Evolutionary conservation across 2,113 vertebrate species (phyloP), one percentile per base, ranked within the genome.

Genomic region (Stigmatopora nigra): DNA sequence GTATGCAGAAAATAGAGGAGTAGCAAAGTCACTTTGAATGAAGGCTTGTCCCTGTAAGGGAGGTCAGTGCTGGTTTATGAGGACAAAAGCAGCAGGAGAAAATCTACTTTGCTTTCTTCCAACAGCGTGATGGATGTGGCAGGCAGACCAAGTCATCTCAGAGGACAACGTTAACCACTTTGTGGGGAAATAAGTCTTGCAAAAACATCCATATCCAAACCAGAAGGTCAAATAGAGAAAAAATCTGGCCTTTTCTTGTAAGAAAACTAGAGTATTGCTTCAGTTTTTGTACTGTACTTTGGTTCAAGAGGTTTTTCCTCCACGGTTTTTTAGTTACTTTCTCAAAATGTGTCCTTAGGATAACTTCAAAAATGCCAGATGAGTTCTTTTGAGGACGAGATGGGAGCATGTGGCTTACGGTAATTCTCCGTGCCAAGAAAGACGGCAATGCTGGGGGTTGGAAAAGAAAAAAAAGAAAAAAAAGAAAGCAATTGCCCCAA

Each of bases 11-110:
- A 77, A 73, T 69, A 48, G 41, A 65, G 51, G 72, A 78, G 38
- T 11, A 19, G 25, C 44, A 73, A 74, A 76, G 80, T 83, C 75
- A 79, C 75, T 83, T 74, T 84, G 71, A 65, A 69, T 78, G 22
- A 67, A 61, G 66, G 67, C n/a, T 65, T 25, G n/a, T 12, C 41
- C 47, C 12, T n/a, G 8, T 60, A 57, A 17, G 47, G 10, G 59
- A 69, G 69, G 65, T 72, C 62, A 64, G 70, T 3, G 36, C 46
- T 52, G 59, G 56, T 73, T 75, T 55, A 66, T 45, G 65, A 60
- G 67, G 35, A 52, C 41, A 14, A n/a, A 53, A 22, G 58, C 57
- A 31, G 49, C 1, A 46, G 7, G 47, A 61, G 68, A 62, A 60
- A 44, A 36, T 22, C 74, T 61, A 52, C 49, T 36, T 47, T 57